Percentiles rank a stretch among this genome's conserved stretches.
Conservation (phyloP, 2,113 vertebrate species). For the Ceyx melanurus region DNA sequence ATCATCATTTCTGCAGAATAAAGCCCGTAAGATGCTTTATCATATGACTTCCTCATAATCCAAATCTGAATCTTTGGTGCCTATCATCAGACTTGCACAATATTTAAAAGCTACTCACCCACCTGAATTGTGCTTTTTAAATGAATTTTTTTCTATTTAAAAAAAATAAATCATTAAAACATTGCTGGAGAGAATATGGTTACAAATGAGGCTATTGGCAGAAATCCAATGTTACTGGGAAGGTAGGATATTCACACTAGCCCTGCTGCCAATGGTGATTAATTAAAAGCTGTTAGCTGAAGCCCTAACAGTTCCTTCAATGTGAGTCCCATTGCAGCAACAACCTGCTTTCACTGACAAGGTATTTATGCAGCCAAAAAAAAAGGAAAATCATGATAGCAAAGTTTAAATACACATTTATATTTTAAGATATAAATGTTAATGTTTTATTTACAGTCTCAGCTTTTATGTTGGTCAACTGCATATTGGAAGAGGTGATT, state of each 20-base stretch:
- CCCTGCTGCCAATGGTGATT: conserved; percentile 22
- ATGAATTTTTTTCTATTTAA: background rate
- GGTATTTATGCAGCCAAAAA: background rate
- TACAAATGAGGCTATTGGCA: conserved; percentile 64
- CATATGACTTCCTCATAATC: background rate
- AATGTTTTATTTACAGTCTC: conserved; percentile 47
- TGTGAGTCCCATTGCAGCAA: conserved; percentile 12
- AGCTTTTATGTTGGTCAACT: background rate
- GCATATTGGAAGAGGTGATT: background rate
- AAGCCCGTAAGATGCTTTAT: background rate
- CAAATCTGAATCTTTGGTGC: background rate
- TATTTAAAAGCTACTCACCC: conserved; percentile 3
- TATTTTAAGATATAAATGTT: background rate
- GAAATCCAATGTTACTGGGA: conserved; percentile 38
- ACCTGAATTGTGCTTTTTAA: conserved; percentile 13
- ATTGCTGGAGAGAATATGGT: conserved; percentile 53
- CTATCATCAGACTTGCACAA: background rate
- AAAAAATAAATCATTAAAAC: conserved; percentile 64
- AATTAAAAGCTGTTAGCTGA: conserved; percentile 28
- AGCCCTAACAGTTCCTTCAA: background rate
- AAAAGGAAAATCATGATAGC: background rate
- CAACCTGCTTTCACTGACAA: conserved; percentile 13
- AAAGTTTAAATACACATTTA: conserved; percentile 9
- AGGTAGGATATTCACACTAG: conserved; percentile 14
- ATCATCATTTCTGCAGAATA: background rate